Percentiles rank a stretch among this genome's conserved stretches.
These are phyloP conservation scores for Dicranocentrus wangi DNA, from an alignment of 2,888 invertebrate species.

Conservation along the genomic window DNA sequence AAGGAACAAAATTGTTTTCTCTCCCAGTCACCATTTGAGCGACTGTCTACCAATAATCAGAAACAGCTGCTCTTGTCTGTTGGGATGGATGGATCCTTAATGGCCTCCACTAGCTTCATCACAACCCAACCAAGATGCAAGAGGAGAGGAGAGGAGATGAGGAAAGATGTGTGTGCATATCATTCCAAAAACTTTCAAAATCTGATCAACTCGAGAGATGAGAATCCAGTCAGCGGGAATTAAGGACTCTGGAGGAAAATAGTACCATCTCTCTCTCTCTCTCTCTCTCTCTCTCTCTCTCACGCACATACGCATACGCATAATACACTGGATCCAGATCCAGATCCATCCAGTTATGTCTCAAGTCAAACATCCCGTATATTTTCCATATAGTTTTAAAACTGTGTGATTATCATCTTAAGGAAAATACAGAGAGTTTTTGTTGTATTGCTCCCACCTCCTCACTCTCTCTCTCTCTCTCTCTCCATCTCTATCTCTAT, in stretches of 20 bases:
- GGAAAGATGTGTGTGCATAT: background rate
- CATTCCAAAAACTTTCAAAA: constrained; percentile 44
- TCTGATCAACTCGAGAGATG: constrained; percentile 55
- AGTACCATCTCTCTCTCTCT: constrained; percentile 3
- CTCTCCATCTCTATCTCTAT: background rate
- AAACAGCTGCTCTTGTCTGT: constrained; percentile 56
- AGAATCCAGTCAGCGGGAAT: constrained; percentile 49
- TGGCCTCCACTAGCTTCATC: too few relatives aligned
- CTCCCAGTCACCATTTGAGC: constrained; percentile 15
- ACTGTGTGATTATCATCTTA: too few relatives aligned
- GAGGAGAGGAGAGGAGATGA: background rate
- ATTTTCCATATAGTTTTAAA: too few relatives aligned
- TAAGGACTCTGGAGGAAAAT: constrained; percentile 47
- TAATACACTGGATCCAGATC: too few relatives aligned
- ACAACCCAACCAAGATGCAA: too few relatives aligned
- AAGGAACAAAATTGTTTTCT: constrained; percentile 16
- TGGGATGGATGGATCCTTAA: background rate
- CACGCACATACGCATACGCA: background rate
- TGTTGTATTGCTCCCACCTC: too few relatives aligned
- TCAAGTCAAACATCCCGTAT: too few relatives aligned
- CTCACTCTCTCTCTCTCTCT: too few relatives aligned
- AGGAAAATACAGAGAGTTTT: too few relatives aligned
- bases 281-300: too few relatives aligned
- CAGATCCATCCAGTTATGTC: too few relatives aligned
- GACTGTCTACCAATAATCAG: constrained; percentile 51